These are phyloP conservation scores for Epinephelus moara DNA, from an alignment of 2,113 vertebrate species.

Conservation along the genomic window DNA sequence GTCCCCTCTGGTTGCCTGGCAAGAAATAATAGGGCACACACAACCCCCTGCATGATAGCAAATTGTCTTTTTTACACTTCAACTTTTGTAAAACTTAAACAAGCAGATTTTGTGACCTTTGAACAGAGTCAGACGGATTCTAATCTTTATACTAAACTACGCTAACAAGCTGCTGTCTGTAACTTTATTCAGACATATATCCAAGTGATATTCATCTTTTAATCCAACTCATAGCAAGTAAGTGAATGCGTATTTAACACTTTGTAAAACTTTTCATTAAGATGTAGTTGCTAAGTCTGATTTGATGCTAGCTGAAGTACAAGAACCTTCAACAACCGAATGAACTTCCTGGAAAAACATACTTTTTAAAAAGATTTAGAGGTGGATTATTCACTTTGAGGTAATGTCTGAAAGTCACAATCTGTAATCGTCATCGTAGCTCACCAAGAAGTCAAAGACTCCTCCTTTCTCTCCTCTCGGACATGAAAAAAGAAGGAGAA, in stretches of 20 bases:
- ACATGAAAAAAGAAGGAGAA: constrained; percentile 7
- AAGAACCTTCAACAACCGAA: not conserved
- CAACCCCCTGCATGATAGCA: not conserved
- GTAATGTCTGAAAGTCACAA: constrained; percentile 30
- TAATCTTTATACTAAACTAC: not conserved
- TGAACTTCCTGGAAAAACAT: not conserved
- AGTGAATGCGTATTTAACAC: not conserved
- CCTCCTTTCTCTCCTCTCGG: constrained; percentile 12
- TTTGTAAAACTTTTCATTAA: not conserved
- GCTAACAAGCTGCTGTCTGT: not conserved
- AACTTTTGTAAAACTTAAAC: not conserved
- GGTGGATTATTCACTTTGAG: constrained; percentile 10
- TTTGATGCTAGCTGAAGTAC: not conserved
- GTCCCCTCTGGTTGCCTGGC: not conserved
- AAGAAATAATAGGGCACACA: too few relatives aligned
- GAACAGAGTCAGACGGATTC: too few relatives aligned
- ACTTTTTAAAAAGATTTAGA: not conserved
- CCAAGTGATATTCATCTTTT: not conserved
- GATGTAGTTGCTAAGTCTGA: not conserved
- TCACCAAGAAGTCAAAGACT: constrained; percentile 10
- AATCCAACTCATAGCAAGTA: not conserved
- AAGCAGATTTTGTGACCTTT: too few relatives aligned
- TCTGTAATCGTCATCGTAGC: constrained; percentile 1
- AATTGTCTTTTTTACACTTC: not conserved
- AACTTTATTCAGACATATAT: not conserved